Evolutionary conservation across 2,888 invertebrate species (phyloP).

Genomic region (Lasioglossum vierecki): DNA sequence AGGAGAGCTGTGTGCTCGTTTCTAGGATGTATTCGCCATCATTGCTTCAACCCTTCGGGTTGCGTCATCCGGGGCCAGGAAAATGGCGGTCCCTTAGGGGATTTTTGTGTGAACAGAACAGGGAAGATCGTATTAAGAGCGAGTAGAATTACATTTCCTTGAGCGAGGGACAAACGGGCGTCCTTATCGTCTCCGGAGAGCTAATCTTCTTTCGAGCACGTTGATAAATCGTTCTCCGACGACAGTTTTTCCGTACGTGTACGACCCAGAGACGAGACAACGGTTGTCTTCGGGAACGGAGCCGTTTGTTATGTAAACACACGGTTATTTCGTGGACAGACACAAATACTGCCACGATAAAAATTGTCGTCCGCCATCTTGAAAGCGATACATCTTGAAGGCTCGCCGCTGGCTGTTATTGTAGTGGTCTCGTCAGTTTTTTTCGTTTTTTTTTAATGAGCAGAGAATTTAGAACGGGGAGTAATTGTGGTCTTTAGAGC

Average conservation of each 20-base stretch:
- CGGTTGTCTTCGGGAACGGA: constrained; percentile 6
- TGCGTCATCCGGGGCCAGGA: neutral
- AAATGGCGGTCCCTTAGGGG: neutral
- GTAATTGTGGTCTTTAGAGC: neutral
- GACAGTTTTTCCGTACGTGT: constrained; percentile 23
- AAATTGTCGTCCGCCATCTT: constrained; percentile 11
- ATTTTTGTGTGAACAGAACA: constrained; percentile 32
- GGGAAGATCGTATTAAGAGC: constrained; percentile 30
- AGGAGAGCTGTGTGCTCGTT: neutral
- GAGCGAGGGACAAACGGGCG: neutral
- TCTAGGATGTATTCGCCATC: neutral
- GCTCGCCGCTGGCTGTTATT: neutral
- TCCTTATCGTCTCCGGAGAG: constrained; percentile 46
- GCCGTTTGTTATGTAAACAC: constrained; percentile 27
- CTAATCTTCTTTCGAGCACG: constrained; percentile 46
- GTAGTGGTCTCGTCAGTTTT: neutral
- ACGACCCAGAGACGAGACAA: neutral
- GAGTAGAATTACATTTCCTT: constrained; percentile 44
- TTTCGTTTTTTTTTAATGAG: neutral
- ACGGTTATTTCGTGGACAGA: constrained; percentile 12
- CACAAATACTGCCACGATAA: neutral
- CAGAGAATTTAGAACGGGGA: neutral
- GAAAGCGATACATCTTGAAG: neutral
- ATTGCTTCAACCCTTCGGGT: constrained; percentile 14
- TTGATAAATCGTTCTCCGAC: constrained; percentile 43